A percentile compares a stretch with the other conserved stretches of the same genome.
Evolutionary conservation across 2,888 invertebrate species (phyloP).

Genomic region (Eueremaeus valkanovi): DNA sequence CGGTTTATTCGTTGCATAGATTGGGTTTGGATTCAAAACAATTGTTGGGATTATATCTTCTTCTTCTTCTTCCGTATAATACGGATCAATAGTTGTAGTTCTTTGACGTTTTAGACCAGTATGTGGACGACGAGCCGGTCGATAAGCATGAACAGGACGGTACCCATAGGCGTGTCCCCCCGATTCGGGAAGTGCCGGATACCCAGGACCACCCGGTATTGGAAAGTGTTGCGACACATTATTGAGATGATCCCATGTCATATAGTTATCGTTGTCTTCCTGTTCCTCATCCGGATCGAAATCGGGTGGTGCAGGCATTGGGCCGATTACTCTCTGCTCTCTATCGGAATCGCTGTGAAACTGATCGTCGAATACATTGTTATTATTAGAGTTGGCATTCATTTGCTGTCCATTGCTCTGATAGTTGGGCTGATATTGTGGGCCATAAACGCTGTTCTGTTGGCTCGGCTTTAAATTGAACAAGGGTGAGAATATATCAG

Average conservation of each 20-base stretch:
- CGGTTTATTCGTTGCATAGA: too few relatives aligned
- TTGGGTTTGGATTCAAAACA: too few relatives aligned
- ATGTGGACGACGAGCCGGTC: too few relatives aligned
- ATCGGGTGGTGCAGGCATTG: not conserved
- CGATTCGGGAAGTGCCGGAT: not conserved
- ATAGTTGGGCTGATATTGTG: not conserved
- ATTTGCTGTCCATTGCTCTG: not conserved
- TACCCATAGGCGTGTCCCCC: too few relatives aligned
- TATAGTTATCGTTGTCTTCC: not conserved
- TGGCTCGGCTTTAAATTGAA: not conserved
- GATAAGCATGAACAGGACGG: too few relatives aligned
- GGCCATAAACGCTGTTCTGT: not conserved
- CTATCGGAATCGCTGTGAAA: not conserved
- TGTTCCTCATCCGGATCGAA: not conserved
- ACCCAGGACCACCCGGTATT: not conserved
- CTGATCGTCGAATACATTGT: not conserved
- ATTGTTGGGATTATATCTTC: too few relatives aligned
- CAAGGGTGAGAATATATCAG: not conserved
- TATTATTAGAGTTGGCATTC: not conserved
- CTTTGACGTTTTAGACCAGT: too few relatives aligned
- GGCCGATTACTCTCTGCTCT: not conserved
- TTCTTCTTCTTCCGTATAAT: too few relatives aligned
- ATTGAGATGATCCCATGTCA: not conserved
- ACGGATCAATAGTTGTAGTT: too few relatives aligned
- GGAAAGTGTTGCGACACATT: not conserved